Base-by-base conservation (phyloP, 2,797 vertebrate species). In the Gambusia yucatana region DNA sequence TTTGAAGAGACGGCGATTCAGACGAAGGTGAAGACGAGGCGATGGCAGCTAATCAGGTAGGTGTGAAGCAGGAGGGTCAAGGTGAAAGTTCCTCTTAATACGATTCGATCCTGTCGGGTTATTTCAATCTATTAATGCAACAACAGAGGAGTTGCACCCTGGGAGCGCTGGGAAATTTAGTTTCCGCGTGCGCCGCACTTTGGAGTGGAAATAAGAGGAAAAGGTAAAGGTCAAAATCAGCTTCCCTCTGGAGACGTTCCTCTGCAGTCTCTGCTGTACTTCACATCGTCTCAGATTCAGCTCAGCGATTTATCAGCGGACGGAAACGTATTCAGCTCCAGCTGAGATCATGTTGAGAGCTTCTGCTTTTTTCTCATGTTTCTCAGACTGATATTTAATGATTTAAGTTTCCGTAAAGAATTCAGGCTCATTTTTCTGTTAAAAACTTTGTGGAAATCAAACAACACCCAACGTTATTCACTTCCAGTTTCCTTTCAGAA, bases 21-120 rank as follows among this genome's bases (percentile, higher is more conserved):
- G 70, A 84, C 76, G 50, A 81, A 83, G 80, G 69, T 28, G 47
- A 13, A 75, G 65, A 77, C 17, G 75, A 59, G 72, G 20, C 83
- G 91, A 88, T 93, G 93, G 92, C 91, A 93, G 92, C 73, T 92
- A 89, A 92, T 94, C 91, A 87, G 73, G 73, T 57, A 80, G 84
- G 84, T 89, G 91, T 84, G 80, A 86, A 85, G 76, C 55, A 86
- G 63, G 47, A 84, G 72, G 84, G 82, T 82, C 79, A 90, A 89
- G 86, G 81, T 90, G 77, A 91, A 71, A 11, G 16, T 85, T 81
- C 77, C 79, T 79, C 77, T 81, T 79, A 75, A 87, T 50, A 65
- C 41, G 4, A 50, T 70, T 46, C 78, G 44, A 82, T 39, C 71
- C 82, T 71, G 82, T 89, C 67, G 67, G 44, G 82, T 91, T 89